Base-by-base conservation (phyloP, 2,888 invertebrate species). In the Cosmia pyralina region DNA sequence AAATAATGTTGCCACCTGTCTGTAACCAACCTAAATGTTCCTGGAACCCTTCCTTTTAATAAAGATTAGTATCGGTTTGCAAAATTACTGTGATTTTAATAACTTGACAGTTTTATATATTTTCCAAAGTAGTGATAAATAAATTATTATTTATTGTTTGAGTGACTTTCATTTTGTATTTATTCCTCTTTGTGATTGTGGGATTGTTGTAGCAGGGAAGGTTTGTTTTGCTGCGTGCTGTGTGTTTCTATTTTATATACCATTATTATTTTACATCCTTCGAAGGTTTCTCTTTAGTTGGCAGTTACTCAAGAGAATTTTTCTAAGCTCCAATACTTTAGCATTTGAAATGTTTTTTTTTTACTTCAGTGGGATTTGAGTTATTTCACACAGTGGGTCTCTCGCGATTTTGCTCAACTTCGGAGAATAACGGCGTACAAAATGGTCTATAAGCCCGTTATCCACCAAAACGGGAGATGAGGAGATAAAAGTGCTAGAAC, bases 131-230 rank as follows among this genome's bases (percentile, higher is more conserved):
- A 87, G 82, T 79, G 67, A 84, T 83, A 87, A 90, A 86, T 87
- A 85, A 88, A 86, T 87, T 81, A 85, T 88, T 91, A 91, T 91
- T 90, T 90, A 90, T 90, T 90, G 92, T 92, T 92, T 64, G 46
- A 28, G 41, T 67, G 75, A 50, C 28, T 88, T 87, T 90, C 58
- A 81, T 85, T 87, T 75, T 48, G 7, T 28, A 19, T 55, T 55
- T 44, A 48, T 34, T 34, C 41, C 58, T 72, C 0, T 50, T 28
- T 72, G 41, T 57, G 2, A 46, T 44, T 34, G 38, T 64, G 11
- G 2, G 28, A 65, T 65, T 38, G 44, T 19, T 28, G 28, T 28
- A 28, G 28, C 28, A 44, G 19, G 58, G 10, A n/a, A 52, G 3
- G 5, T 11, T 34, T 58, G 17, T n/a, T 64, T 75, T 4, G 3